phyloP scores from a whole-genome alignment of 2,797 vertebrate genomes.

The Philypnodon macrostomus region DNA sequence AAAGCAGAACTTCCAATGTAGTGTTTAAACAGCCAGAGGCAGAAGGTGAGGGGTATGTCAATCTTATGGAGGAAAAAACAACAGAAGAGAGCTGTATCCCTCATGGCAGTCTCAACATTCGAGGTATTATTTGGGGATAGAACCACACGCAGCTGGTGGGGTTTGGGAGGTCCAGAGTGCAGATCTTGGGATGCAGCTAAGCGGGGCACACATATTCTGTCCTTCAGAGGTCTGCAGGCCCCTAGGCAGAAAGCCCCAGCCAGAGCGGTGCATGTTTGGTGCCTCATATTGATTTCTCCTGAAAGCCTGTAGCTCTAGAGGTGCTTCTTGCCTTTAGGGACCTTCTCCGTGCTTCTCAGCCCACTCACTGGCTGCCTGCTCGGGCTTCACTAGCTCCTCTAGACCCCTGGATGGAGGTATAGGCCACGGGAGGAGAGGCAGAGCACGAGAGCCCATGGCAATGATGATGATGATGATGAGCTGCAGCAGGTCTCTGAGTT shows the following conservation, averaged over 20 bases:
- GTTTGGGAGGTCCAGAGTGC: slow-evolving; percentile 57
- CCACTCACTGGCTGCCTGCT: slow-evolving; percentile 72
- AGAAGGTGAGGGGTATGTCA: slow-evolving; percentile 64
- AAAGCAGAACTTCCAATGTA: slow-evolving; percentile 61
- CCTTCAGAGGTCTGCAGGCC: slow-evolving; percentile 73
- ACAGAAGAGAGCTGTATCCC: slow-evolving; percentile 58
- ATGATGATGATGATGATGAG: slow-evolving; percentile 75
- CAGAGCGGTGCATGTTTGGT: slow-evolving; percentile 58
- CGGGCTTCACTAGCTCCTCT: slow-evolving; percentile 62
- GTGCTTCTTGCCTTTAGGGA: slow-evolving; percentile 71
- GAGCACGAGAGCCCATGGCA: slow-evolving; percentile 70
- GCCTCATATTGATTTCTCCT: slow-evolving; percentile 77
- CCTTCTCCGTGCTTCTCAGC: slow-evolving; percentile 68
- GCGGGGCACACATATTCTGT: slow-evolving; percentile 60
- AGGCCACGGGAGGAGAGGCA: slow-evolving; percentile 67
- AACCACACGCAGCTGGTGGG: slow-evolving; percentile 72
- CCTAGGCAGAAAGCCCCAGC: slow-evolving; percentile 71
- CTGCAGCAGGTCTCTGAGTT: slow-evolving; percentile 67
- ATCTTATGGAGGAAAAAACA: slow-evolving; percentile 59
- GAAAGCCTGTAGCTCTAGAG: slow-evolving; percentile 70
- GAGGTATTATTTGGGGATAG: slow-evolving; percentile 62
- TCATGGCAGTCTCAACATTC: slow-evolving; percentile 59
- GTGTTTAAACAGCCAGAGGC: slow-evolving; percentile 61
- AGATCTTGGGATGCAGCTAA: slow-evolving; percentile 57
- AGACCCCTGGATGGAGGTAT: slow-evolving; percentile 69